A percentile compares a stretch with the other conserved stretches of the same genome.
Conservation (phyloP, 2,888 invertebrate species). For the Ypsolopha scabrella region DNA sequence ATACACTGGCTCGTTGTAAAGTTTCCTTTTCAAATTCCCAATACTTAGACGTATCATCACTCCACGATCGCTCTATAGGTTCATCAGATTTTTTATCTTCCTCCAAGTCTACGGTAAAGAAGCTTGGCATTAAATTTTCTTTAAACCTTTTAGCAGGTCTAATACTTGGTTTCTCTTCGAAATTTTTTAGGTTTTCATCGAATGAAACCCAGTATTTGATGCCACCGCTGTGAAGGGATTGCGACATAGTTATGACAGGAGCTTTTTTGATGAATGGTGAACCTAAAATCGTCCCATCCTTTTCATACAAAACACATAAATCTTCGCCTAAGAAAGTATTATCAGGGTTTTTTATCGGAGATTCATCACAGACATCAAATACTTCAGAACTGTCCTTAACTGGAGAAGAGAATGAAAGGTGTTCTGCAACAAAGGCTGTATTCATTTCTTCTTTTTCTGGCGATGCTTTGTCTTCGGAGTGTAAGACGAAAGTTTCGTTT, state of each 20-base stretch:
- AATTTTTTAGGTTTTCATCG: conserved; percentile 25
- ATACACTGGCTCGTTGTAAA: conserved; percentile 11
- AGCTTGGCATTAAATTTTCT: conserved; percentile 28
- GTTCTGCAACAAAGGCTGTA: conserved; percentile 42
- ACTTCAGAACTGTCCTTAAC: conserved; percentile 16
- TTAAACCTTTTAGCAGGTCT: background rate
- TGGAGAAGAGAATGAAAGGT: conserved; percentile 32
- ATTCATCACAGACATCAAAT: conserved; percentile 36
- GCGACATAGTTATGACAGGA: conserved; percentile 50
- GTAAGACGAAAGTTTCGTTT: conserved; percentile 23
- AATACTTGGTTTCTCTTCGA: conserved; percentile 10
- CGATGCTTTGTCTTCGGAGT: conserved; percentile 4
- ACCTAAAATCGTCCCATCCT: conserved; percentile 27
- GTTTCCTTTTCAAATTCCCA: background rate
- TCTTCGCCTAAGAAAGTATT: conserved; percentile 17
- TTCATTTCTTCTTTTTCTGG: conserved; percentile 30
- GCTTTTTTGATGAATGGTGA: conserved; percentile 45
- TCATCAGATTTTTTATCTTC: conserved; percentile 8
- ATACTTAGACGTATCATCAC: background rate
- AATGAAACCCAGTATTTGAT: conserved; percentile 61
- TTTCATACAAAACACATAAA: conserved; percentile 29
- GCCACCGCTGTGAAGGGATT: conserved; percentile 44
- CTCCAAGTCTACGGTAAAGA: conserved; percentile 26
- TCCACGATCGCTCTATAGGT: conserved; percentile 3
- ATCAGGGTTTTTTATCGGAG: conserved; percentile 27